A percentile compares a stretch with the other conserved stretches of the same genome.
Evolutionary conservation across 92 coral and sea anemone species (phyloP).

Genomic region (Zoanthus sansibaricus): DNA sequence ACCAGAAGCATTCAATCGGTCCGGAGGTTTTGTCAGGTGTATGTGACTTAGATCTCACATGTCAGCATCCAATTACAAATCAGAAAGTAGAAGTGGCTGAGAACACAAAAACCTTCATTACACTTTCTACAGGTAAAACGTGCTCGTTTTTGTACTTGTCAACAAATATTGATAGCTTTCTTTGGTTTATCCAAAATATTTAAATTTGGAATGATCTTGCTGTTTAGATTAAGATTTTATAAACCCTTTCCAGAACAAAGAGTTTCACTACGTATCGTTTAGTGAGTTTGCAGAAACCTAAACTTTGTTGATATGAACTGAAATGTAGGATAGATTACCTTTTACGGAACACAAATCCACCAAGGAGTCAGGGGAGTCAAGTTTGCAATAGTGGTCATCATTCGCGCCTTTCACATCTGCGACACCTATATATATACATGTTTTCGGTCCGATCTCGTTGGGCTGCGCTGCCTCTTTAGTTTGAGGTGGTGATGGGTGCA

Average conservation of each 20-base stretch:
- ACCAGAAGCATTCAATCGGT: not conserved
- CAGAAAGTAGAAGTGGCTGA: not conserved
- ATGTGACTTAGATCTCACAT: slow-evolving; percentile 25
- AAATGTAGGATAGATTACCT: no score
- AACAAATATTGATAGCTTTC: not conserved
- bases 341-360: no score
- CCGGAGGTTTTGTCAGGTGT: not conserved
- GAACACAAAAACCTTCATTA: not conserved
- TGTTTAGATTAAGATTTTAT: not conserved
- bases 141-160: not conserved
- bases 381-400: no score
- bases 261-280: not conserved
- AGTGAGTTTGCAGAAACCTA: not conserved
- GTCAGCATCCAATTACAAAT: slow-evolving; percentile 23
- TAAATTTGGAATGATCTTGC: not conserved
- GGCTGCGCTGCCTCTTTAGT: no score
- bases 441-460: no score
- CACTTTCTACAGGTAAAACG: slow-evolving; percentile 8
- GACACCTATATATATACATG: no score
- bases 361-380: no score
- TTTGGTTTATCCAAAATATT: not conserved
- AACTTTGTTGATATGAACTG: no score
- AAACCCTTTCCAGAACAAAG: not conserved
- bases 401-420: no score
- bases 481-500: no score